A percentile compares a stretch with the other conserved stretches of the same genome.
Conservation (phyloP, 2,113 vertebrate species). For the Sylvilagus bachmani region DNA sequence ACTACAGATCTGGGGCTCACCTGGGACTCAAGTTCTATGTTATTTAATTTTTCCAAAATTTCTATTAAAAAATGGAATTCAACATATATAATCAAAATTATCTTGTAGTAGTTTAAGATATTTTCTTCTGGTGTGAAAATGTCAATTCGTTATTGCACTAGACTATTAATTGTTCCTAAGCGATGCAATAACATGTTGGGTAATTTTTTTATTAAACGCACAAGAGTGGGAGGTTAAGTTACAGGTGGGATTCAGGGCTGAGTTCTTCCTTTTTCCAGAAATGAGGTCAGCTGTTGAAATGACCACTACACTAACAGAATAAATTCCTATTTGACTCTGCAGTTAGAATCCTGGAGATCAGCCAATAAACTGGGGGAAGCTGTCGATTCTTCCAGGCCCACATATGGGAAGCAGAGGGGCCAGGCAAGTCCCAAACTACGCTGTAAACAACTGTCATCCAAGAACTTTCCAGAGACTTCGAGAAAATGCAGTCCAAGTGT, state of each 20-base stretch:
- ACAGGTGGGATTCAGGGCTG: background rate
- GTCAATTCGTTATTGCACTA: background rate
- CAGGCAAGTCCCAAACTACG: background rate
- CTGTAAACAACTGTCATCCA: background rate
- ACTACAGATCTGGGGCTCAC: background rate
- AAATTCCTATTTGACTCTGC: constrained; percentile 11
- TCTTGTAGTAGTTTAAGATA: background rate
- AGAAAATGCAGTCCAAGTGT: background rate
- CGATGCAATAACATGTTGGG: background rate
- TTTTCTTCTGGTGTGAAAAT: background rate
- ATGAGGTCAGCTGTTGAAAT: background rate
- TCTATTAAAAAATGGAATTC: background rate
- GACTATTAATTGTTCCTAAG: background rate
- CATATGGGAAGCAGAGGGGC: background rate
- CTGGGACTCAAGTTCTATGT: background rate
- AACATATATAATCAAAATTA: background rate
- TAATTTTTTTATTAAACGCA: background rate
- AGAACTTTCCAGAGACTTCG: background rate
- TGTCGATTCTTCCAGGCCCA: background rate
- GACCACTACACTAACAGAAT: background rate
- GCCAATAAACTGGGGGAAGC: background rate
- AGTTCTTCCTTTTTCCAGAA: background rate
- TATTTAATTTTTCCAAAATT: constrained; percentile 11
- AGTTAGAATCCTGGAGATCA: background rate
- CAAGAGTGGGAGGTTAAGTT: background rate